These are phyloP conservation scores for Aegithalos caudatus DNA, from an alignment of 2,113 vertebrate genomes.

Conservation along the genomic window DNA sequence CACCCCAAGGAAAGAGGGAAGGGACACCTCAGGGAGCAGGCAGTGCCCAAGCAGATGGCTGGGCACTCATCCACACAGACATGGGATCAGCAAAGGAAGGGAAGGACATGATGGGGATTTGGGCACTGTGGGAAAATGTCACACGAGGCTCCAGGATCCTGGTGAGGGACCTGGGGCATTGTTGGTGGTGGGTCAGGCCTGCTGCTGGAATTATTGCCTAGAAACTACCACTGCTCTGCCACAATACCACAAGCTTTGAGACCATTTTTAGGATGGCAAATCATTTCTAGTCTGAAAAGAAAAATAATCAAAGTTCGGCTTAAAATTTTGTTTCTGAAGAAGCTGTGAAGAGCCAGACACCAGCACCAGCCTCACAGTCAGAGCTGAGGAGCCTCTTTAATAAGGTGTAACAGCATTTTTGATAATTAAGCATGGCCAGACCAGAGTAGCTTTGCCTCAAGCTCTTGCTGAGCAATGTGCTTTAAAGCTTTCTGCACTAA, in stretches of 20 bases:
- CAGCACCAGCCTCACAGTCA: accelerated
- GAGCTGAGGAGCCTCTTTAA: background rate
- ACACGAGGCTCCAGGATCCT: background rate
- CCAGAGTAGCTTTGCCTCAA: background rate
- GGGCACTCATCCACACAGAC: background rate
- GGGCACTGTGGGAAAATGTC: background rate
- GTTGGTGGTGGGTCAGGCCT: accelerated
- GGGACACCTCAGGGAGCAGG: background rate
- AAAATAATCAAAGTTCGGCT: background rate
- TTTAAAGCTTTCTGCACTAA: background rate
- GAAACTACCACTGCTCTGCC: background rate
- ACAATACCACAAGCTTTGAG: background rate
- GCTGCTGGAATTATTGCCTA: background rate
- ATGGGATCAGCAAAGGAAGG: background rate
- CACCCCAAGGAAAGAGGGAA: background rate
- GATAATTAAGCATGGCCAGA: background rate
- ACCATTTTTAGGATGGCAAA: background rate
- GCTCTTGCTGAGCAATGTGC: background rate
- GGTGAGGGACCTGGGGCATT: accelerated
- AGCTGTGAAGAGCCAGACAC: background rate
- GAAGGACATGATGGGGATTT: background rate
- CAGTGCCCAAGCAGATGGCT: conserved; percentile 15
- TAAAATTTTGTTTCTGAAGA: background rate
- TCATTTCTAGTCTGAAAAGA: background rate
- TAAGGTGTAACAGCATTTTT: background rate